A percentile compares a stretch with the other conserved stretches of the same genome.
Conservation (phyloP, 2,888 invertebrate species). For the Bibio marci region DNA sequence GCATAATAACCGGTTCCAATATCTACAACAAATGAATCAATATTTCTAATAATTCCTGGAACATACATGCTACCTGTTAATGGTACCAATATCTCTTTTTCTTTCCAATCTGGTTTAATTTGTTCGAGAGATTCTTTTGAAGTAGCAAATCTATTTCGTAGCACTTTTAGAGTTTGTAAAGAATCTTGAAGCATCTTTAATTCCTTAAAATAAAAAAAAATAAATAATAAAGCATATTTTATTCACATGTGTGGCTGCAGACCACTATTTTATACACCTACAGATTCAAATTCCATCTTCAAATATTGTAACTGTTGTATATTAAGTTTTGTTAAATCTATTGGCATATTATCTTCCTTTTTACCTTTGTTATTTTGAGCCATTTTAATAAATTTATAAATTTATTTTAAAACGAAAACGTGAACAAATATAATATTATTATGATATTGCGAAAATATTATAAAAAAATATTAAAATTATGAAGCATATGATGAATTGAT, state of each 20-base stretch:
- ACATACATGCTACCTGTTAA: slow-evolving; percentile 96
- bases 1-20: slow-evolving; percentile 95
- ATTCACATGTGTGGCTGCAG: neutral
- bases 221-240: neutral
- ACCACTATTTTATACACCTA: slow-evolving; percentile 20
- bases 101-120: slow-evolving; percentile 55
- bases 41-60: slow-evolving; percentile 70
- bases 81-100: slow-evolving; percentile 80
- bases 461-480: too few species aligned
- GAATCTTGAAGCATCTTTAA: slow-evolving; percentile 79
- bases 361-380: too few species aligned
- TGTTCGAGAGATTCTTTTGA: slow-evolving; percentile 73
- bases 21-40: slow-evolving; percentile 79
- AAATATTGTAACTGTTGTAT: slow-evolving; percentile 66
- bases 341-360: too few species aligned
- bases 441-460: too few species aligned
- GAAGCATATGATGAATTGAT: too few species aligned
- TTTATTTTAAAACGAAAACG: too few species aligned
- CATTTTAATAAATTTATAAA: too few species aligned
- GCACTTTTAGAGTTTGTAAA: slow-evolving; percentile 71
- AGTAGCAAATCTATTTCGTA: slow-evolving; percentile 77
- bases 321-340: slow-evolving; percentile 65
- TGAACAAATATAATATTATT: too few species aligned
- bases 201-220: slow-evolving; percentile 38
- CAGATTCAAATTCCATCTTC: slow-evolving; percentile 77